Evolutionary conservation across 2,888 invertebrate genomes (phyloP), one percentile per base, ranked within the genome.

Genomic region (Aleiodes testaceus): DNA sequence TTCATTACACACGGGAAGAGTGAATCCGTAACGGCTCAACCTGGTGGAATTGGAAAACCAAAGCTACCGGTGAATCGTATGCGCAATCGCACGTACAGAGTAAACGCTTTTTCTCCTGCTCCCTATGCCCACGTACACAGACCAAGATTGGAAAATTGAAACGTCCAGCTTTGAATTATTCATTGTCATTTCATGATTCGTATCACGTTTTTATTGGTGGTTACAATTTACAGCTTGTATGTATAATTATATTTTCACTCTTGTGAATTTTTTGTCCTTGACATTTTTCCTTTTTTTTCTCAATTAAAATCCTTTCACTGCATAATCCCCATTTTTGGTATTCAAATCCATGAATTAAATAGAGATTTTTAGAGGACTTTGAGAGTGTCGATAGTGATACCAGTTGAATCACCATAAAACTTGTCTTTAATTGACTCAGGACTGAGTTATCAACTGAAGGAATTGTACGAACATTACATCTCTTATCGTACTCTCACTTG

Each of bases 161-260:
- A 67, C 64, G 69, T 67, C 69, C 53, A 26, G 71, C 11, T 55
- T 53, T 74, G 69, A 71, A 74, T 74, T 71, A 71, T 74, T 71
- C 73, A 74, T 74, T 61, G 66, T 63, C 64, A 65, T 44, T 63
- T 69, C 53, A 20, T 52, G 59, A 74, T 74, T 55, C 52, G 55
- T 55, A 71, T 71, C 71, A 71, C 66, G 69, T 71, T 69, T 69
- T 69, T 71, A 69, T 69, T 69, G 50, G 53, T 12, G 18, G 66
- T 53, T 69, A 44, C 44, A 45, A 55, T 59, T 52, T 70, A 73
- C 55, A 64, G 45, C 20, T 55, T 55, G 66, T 55, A 73, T 66
- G 36, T 42, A 59, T 73, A 70, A 73, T 73, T 73, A 69, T 7
- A 36, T 36, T 36, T 36, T 36, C 9, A 6, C 36, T 6, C 36